phyloP scores from a whole-genome alignment of 2,113 vertebrate genomes.

The Camelus bactrianus region DNA sequence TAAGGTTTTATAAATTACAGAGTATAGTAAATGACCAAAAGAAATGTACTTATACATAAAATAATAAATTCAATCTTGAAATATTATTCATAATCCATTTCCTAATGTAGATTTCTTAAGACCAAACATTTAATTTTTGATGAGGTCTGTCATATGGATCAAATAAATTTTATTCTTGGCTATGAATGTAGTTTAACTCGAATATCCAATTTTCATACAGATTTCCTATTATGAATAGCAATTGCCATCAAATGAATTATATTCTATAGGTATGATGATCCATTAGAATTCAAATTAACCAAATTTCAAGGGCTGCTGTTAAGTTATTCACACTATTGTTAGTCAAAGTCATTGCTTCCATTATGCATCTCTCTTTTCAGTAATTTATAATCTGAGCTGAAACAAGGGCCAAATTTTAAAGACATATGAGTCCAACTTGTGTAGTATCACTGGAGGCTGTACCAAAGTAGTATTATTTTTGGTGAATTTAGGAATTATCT shows the following conservation, averaged over 20 bases:
- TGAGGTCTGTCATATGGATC: conserved; percentile 29
- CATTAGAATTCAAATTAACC: conserved; percentile 67
- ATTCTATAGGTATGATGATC: conserved; percentile 32
- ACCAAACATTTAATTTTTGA: conserved; percentile 59
- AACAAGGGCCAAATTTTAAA: background rate
- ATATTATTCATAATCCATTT: conserved; percentile 55
- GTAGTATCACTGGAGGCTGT: background rate
- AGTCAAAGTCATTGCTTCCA: conserved; percentile 35
- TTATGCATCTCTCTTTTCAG: background rate
- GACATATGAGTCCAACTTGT: background rate
- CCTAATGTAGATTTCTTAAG: conserved; percentile 58
- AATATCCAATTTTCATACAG: conserved; percentile 71
- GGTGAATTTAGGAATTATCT: background rate
- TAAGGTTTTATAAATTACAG: background rate
- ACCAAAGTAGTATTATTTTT: background rate
- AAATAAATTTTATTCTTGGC: conserved; percentile 73
- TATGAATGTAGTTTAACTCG: conserved; percentile 63
- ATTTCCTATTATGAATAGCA: conserved; percentile 51
- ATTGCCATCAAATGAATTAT: conserved; percentile 66
- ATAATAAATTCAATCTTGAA: conserved; percentile 4
- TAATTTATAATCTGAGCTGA: conserved; percentile 45
- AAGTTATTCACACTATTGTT: conserved; percentile 48
- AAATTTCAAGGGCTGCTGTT: conserved; percentile 42
- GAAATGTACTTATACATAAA: background rate
- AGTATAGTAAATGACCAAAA: background rate